Evolutionary conservation across 1,140 invertebrate species (phyloP).

Genomic region (Parasteatoda tepidariorum): DNA sequence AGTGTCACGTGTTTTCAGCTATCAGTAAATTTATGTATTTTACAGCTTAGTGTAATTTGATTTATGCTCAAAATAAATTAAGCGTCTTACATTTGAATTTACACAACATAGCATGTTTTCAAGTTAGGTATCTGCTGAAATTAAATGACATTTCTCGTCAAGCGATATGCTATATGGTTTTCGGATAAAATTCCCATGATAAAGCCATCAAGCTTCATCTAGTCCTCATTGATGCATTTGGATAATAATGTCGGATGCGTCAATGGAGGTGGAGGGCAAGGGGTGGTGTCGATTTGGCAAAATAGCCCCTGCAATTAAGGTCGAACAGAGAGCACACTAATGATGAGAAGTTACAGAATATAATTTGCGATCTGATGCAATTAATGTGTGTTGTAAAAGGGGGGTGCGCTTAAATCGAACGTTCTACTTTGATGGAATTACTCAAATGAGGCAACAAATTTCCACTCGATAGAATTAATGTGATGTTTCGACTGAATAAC

Average conservation of each 20-base stretch:
- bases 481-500: conserved; percentile 1
- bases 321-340: conserved; percentile 44
- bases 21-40: too few species aligned
- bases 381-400: conserved; percentile 29
- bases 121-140: too few species aligned
- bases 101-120: too few species aligned
- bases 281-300: conserved; percentile 36
- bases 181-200: too few species aligned
- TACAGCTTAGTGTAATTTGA: too few species aligned
- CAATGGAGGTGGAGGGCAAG: neutral
- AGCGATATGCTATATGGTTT: too few species aligned
- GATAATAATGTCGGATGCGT: conserved; percentile 33
- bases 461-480: conserved; percentile 24
- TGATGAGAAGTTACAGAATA: conserved; percentile 46
- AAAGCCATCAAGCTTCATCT: conserved; percentile 2
- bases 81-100: too few species aligned
- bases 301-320: conserved; percentile 48
- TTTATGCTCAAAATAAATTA: too few species aligned
- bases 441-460: conserved; percentile 43
- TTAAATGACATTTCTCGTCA: too few species aligned
- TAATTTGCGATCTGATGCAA: conserved; percentile 57
- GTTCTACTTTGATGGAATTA: conserved; percentile 28
- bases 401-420: neutral
- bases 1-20: too few species aligned
- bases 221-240: conserved; percentile 35